Conservation (phyloP, 2,113 vertebrate species). For the Herpetotheres cachinnans region DNA sequence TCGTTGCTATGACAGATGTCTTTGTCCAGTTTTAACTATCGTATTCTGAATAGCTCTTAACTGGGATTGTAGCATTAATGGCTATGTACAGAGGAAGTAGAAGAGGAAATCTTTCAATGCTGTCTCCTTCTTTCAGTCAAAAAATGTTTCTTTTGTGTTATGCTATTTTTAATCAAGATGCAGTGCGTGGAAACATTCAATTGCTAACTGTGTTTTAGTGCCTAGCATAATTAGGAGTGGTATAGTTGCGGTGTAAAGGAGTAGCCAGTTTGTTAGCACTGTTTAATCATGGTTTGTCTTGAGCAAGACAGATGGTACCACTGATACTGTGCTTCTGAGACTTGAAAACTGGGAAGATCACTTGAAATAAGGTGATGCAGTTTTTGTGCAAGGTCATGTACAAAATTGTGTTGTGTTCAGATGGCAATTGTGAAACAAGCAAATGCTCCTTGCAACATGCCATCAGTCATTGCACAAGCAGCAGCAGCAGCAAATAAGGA, state of each 20-base stretch:
- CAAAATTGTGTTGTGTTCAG: neutral
- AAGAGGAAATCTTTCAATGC: neutral
- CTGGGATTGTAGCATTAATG: neutral
- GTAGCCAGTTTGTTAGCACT: neutral
- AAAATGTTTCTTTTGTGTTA: neutral
- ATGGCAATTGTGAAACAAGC: neutral
- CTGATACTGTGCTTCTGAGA: neutral
- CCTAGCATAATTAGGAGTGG: neutral
- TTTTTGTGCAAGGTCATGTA: neutral
- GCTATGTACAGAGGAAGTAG: neutral
- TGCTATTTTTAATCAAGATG: neutral
- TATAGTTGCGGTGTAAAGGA: neutral
- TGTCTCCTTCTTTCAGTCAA: neutral
- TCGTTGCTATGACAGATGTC: neutral
- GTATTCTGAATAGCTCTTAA: neutral
- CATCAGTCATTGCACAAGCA: neutral
- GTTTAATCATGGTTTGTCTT: neutral
- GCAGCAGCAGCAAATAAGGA: neutral
- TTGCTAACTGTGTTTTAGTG: neutral
- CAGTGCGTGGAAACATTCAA: neutral
- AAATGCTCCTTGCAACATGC: neutral
- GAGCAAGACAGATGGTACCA: neutral
- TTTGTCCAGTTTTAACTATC: neutral
- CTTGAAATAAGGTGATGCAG: conserved; percentile 8
- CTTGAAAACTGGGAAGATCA: neutral